phyloP scores from a whole-genome alignment of 2,888 invertebrate genomes.

The Drosophila mercatorum region DNA sequence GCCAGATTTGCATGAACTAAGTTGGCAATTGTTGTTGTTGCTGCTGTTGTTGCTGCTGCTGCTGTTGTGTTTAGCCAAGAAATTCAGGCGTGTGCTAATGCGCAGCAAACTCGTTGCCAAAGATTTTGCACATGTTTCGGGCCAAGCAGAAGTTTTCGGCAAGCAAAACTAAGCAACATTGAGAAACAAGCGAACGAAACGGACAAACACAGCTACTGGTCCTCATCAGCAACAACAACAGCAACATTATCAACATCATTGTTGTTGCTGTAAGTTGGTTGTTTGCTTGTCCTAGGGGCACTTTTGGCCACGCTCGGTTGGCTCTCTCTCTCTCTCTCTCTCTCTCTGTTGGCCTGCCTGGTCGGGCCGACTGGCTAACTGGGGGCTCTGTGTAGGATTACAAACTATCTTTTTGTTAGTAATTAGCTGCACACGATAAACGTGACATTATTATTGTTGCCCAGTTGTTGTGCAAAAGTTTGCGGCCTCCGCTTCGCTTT shows the following conservation, averaged over 20 bases:
- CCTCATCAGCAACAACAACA: slow-evolving; percentile 43
- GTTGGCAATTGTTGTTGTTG: slow-evolving; percentile 22
- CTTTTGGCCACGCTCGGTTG: slow-evolving; percentile 76
- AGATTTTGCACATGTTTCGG: slow-evolving; percentile 77
- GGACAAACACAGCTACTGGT: slow-evolving; percentile 63
- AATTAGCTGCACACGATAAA: slow-evolving; percentile 81
- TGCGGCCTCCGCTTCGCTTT: slow-evolving; percentile 30
- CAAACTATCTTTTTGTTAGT: slow-evolving; percentile 80
- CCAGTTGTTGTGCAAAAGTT: slow-evolving; percentile 71
- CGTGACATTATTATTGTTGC: slow-evolving; percentile 79
- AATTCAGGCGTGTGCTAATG: slow-evolving; percentile 77
- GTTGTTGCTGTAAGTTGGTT: slow-evolving; percentile 36
- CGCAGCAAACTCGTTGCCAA: slow-evolving; percentile 63
- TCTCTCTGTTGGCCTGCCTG: slow-evolving; percentile 10
- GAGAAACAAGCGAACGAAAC: slow-evolving; percentile 46
- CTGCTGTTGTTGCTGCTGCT: not conserved
- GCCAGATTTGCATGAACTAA: slow-evolving; percentile 46
- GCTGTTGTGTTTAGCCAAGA: slow-evolving; percentile 55
- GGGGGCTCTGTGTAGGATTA: slow-evolving; percentile 69
- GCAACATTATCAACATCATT: slow-evolving; percentile 24
- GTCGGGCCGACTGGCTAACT: slow-evolving; percentile 19
- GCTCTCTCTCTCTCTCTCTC: slow-evolving; percentile 4
- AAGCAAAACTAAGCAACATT: slow-evolving; percentile 41
- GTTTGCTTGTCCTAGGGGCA: slow-evolving; percentile 67
- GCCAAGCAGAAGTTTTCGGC: slow-evolving; percentile 60